Conservation (phyloP, 2,797 vertebrate species). For the Emydoidea blandingii region DNA sequence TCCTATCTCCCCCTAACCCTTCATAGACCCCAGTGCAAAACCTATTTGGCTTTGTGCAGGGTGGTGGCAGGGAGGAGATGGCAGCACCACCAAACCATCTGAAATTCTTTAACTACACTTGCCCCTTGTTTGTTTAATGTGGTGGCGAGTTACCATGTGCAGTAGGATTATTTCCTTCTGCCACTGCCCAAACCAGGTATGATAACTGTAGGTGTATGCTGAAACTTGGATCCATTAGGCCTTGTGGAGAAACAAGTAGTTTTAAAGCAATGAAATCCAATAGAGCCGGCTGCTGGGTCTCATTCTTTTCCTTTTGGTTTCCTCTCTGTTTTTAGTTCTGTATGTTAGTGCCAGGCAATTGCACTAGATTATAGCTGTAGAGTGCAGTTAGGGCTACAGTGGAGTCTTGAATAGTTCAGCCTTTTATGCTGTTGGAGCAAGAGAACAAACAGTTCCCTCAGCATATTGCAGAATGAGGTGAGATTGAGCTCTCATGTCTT, state of each 20-base stretch:
- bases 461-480: constrained; percentile 55
- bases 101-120: neutral
- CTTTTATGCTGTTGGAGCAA: neutral
- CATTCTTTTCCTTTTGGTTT: neutral
- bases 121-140: neutral
- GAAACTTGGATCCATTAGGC: neutral
- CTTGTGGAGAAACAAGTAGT: neutral
- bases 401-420: neutral
- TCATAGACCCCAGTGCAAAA: neutral
- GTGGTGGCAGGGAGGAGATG: neutral
- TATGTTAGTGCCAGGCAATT: neutral
- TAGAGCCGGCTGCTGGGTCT: neutral
- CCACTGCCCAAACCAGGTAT: fast-evolving
- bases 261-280: constrained; percentile 4
- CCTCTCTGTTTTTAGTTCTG: fast-evolving
- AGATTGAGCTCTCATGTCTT: neutral
- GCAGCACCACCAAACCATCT: neutral
- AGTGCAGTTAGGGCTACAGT: neutral
- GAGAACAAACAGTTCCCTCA: constrained; percentile 60
- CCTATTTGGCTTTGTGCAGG: neutral
- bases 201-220: neutral
- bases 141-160: fast-evolving
- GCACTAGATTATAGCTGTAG: neutral
- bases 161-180: neutral
- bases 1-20: neutral